Conservation (phyloP, 2,113 vertebrate species). For the Monopterus albus region DNA sequence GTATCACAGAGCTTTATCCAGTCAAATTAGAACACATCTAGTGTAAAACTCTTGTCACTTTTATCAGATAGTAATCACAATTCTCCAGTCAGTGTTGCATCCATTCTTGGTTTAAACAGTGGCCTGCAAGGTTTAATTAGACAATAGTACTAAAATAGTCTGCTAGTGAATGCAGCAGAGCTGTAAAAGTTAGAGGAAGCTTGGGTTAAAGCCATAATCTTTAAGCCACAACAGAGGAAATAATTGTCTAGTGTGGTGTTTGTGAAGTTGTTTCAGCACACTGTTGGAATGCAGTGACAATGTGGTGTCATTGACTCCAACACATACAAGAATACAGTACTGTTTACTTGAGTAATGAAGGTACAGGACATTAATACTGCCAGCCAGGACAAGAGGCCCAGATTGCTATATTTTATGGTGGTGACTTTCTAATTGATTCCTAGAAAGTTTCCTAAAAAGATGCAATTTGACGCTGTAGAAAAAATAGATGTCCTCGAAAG, state of each 20-base stretch:
- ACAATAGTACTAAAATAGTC: conserved; percentile 4
- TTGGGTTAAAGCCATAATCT: conserved; percentile 4
- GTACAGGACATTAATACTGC: neutral
- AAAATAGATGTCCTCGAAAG: neutral
- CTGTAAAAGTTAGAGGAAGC: conserved; percentile 4
- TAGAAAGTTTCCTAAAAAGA: neutral
- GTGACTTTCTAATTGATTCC: neutral
- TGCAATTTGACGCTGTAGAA: neutral
- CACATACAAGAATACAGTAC: neutral
- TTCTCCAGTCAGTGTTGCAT: neutral
- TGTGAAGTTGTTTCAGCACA: neutral
- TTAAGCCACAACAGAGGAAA: conserved; percentile 10
- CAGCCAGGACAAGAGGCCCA: neutral
- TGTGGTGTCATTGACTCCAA: neutral
- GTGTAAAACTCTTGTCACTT: neutral
- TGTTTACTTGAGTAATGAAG: neutral
- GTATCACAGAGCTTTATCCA: neutral
- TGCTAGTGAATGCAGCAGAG: conserved; percentile 24
- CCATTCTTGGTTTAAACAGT: conserved; percentile 4
- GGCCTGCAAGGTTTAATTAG: neutral
- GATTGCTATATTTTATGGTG: neutral
- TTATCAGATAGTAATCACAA: neutral
- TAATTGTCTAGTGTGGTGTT: neutral
- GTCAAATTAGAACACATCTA: no score
- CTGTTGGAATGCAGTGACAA: neutral